Percentiles rank a stretch among this genome's conserved stretches.
Conservation (phyloP, 2,113 vertebrate species). For the Callithrix jacchus region DNA sequence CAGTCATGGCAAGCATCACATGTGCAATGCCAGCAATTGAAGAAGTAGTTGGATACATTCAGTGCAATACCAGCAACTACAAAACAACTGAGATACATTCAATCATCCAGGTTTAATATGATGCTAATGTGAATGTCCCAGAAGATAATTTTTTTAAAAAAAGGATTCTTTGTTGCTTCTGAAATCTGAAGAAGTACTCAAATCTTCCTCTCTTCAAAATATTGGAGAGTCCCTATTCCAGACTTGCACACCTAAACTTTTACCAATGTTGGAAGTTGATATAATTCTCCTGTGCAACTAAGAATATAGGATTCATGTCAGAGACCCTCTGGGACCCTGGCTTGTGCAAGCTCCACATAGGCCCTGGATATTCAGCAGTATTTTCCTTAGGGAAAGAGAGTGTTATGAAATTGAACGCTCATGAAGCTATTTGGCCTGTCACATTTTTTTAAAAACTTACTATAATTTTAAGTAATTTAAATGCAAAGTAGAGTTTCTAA, state of each 20-base stretch:
- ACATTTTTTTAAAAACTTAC: not conserved
- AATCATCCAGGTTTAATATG: not conserved
- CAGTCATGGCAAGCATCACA: not conserved
- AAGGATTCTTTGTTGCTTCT: not conserved
- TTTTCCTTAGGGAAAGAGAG: not conserved
- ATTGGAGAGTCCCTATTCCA: not conserved
- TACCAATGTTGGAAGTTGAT: not conserved
- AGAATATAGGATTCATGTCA: not conserved
- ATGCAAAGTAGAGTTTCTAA: not conserved
- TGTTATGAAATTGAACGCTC: not conserved
- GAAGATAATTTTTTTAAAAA: not conserved
- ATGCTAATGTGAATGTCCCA: not conserved
- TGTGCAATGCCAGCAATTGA: not conserved
- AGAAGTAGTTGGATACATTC: too few relatives aligned
- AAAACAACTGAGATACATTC: not conserved
- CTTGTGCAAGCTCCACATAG: not conserved
- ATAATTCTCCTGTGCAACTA: not conserved
- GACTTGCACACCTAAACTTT: not conserved
- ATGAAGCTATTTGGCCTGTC: not conserved
- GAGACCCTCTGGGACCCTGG: not conserved
- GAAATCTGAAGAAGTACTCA: not conserved
- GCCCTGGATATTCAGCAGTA: not conserved
- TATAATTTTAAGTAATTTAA: constrained; percentile 26
- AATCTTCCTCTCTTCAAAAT: not conserved
- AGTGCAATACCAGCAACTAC: not conserved